Evolutionary conservation across 2,113 vertebrate genomes (phyloP), one percentile per base, ranked within the genome.

Genomic region (Stictonetta naevosa): DNA sequence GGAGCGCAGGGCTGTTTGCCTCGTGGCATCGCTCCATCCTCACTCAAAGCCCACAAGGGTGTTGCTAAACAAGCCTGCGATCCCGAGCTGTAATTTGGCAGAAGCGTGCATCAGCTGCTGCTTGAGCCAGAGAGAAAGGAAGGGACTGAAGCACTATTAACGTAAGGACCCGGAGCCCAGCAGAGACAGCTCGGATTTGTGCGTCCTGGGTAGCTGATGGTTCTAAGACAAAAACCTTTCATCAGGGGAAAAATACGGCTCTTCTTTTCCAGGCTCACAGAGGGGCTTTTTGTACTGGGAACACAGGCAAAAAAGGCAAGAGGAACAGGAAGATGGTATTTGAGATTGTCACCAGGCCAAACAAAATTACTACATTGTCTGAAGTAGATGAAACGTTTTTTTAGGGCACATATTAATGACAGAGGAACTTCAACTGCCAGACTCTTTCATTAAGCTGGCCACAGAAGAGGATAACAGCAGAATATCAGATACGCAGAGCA

Each of bases 61-160:
- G 82, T 38, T 90, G 71, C 59, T 80, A 28, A 91, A 95, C 75
- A 88, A 85, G 78, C 68, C 80, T 34, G 56, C 1, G 75, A 90
- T 69, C 68, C 59, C 46, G 38, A 58, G 68, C 2, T 86, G 34
- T 20, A 34, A 80, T 63, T 69, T 94, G 85, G 82, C 78, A 88
- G 36, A 56, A 86, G 68, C n/a, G 26, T 6, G 31, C 4, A 8
- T 29, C 52, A 62, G 59, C 13, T 40, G 67, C 75, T 88, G 93
- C 92, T 87, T 0, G 1, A 90, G 93, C 71, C 89, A 67, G 75
- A 60, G 53, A 34, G 64, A 50, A 86, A 72, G 78, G 81, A 40
- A 52, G 31, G 52, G 59, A 13, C 44, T 44, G 78, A 76, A 34
- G 58, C 48, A 7, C 44, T 40, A 0, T 13, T 16, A 77, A 40